Conservation (phyloP, 2,113 vertebrate species). For the Alces alces region DNA sequence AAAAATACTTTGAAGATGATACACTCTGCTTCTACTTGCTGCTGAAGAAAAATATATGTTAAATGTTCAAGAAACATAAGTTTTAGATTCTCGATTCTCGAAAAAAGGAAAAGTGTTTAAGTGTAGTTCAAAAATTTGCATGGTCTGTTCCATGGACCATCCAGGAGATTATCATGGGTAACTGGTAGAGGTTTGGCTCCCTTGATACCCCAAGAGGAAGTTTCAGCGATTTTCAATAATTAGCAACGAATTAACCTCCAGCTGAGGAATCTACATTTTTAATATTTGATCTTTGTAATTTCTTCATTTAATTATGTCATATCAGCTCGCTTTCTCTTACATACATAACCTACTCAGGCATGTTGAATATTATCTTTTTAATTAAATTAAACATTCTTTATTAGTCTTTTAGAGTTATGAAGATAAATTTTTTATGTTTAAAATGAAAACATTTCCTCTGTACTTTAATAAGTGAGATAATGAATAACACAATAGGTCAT, state of each 20-base stretch:
- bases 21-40: background rate
- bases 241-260: constrained; percentile 8
- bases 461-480: background rate
- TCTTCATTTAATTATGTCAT: constrained; percentile 35
- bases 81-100: background rate
- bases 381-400: background rate
- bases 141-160: background rate
- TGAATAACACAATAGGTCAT: background rate
- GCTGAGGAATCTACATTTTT: constrained; percentile 60
- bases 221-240: background rate
- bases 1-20: background rate
- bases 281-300: constrained; percentile 27
- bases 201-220: background rate
- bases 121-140: background rate
- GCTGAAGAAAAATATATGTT: background rate
- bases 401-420: background rate
- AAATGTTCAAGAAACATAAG: background rate
- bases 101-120: background rate
- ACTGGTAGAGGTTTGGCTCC: too few species aligned
- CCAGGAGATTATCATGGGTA: background rate
- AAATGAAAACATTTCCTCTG: background rate
- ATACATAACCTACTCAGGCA: background rate
- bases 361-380: background rate
- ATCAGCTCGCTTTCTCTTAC: background rate
- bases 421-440: background rate